Evolutionary conservation across 2,797 vertebrate species (phyloP).

Genomic region (Hippopotamyrus pictus): DNA sequence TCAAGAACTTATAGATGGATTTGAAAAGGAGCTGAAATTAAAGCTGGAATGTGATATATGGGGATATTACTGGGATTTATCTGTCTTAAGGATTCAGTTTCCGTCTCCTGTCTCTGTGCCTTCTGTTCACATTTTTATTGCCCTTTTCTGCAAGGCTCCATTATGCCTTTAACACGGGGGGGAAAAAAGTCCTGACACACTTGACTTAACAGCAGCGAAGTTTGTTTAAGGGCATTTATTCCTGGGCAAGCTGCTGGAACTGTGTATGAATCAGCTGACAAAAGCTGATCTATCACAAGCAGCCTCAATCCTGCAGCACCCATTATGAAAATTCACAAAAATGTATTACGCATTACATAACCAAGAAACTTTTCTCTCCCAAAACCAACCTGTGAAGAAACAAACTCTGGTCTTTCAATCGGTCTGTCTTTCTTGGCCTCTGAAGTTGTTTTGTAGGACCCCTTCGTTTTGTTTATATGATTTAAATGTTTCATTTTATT

Average conservation of each 20-base stretch:
- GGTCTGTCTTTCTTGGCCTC: not conserved
- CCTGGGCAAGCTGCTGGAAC: not conserved
- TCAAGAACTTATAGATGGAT: not conserved
- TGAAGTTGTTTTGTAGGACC: not conserved
- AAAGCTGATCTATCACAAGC: not conserved
- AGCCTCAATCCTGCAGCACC: not conserved
- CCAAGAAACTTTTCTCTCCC: not conserved
- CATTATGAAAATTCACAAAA: not conserved
- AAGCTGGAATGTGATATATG: not conserved
- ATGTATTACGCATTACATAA: not conserved
- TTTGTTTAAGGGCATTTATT: conserved; percentile 9
- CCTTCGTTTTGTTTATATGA: not conserved
- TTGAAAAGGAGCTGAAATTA: not conserved
- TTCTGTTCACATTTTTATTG: conserved; percentile 10
- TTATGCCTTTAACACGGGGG: not conserved
- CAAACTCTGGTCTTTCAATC: not conserved
- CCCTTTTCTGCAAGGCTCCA: not conserved
- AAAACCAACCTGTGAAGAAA: not conserved
- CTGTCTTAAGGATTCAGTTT: conserved; percentile 5
- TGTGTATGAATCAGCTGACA: conserved; percentile 4
- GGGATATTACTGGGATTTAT: conserved; percentile 3
- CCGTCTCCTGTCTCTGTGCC: not conserved
- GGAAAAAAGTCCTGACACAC: not conserved
- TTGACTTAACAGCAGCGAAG: conserved; percentile 9
- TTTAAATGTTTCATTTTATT: not conserved